Base-by-base conservation (phyloP, 2,888 invertebrate genomes). In the Xestia sexstrigata region DNA sequence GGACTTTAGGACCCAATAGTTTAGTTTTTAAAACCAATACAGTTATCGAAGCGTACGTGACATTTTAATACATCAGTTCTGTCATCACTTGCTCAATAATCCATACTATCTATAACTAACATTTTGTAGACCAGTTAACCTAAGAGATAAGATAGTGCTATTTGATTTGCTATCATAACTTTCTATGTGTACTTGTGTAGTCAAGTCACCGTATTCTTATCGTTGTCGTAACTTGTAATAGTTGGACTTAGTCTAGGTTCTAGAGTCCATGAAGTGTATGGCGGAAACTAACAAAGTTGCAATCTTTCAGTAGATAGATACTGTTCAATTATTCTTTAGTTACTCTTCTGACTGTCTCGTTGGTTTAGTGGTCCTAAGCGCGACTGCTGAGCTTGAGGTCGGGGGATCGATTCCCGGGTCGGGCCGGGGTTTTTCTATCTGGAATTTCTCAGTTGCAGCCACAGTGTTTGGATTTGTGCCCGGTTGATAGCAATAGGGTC, bases 111-210 rank as follows among this genome's bases (percentile, higher is more conserved):
- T 52, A 26, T 73, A 26, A 66, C 72, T 60, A 67, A 73, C 52
- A 73, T 52, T 62, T 78, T 79, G 78, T 78, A 62, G 52, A 67
- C 60, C 45, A 78, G 78, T 78, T 60, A 78, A 78, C 78, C 20
- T 42, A 30, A 74, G 30, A 65, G 74, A 79, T 79, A 74, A 79
- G 68, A 74, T 79, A 69, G 35, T 42, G 39, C n/a, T 79, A 30
- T 74, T 68, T 69, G 17, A 63, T 55, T 74, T 63, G 42, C 30
- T 69, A 74, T 79, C 74, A 79, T 74, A 74, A 69, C 42, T 74
- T 79, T 74, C 39, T 49, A 52, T 35, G 45, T 72, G 26, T 47
- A 55, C 35, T 74, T 35, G 45, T 72, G 26, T 47, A 55, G 42
- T 74, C 68, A 79, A 74, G 68, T 68, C n/a, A 67, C 4, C 20